Percentiles rank a stretch among this genome's conserved stretches.
Evolutionary conservation across 1,140 invertebrate genomes (phyloP).

Genomic region (Leptoteleia sp.): DNA sequence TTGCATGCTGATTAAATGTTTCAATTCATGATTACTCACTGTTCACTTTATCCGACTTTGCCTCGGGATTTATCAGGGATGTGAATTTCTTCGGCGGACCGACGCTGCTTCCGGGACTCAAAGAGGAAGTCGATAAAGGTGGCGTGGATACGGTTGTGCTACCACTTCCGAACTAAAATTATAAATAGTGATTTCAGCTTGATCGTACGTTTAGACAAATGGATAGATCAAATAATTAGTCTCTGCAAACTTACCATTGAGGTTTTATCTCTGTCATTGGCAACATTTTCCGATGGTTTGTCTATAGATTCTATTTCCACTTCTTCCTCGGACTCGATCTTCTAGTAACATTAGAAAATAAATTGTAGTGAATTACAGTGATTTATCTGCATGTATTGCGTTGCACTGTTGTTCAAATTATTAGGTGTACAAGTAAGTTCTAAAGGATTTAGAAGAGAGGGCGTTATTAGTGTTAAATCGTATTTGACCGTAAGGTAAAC

Average conservation of each 20-base stretch:
- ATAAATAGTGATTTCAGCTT: neutral
- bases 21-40: conserved; percentile 11
- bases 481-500: no score
- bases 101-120: conserved; percentile 11
- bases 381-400: no score
- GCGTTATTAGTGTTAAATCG: no score
- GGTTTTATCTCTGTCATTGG: conserved; percentile 1
- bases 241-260: conserved; percentile 9
- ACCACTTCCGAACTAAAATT: conserved; percentile 1
- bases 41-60: neutral
- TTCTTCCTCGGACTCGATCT: neutral
- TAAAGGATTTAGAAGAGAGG: no score
- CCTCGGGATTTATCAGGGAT: neutral
- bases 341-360: no score
- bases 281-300: neutral
- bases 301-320: neutral
- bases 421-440: no score
- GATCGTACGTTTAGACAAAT: no score
- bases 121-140: conserved; percentile 5
- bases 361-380: no score
- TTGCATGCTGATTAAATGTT: neutral
- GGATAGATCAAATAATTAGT: no score
- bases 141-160: conserved; percentile 7
- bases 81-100: neutral
- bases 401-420: no score